Conservation (phyloP, 2,888 invertebrate genomes). For the Pterobdella sp. region DNA sequence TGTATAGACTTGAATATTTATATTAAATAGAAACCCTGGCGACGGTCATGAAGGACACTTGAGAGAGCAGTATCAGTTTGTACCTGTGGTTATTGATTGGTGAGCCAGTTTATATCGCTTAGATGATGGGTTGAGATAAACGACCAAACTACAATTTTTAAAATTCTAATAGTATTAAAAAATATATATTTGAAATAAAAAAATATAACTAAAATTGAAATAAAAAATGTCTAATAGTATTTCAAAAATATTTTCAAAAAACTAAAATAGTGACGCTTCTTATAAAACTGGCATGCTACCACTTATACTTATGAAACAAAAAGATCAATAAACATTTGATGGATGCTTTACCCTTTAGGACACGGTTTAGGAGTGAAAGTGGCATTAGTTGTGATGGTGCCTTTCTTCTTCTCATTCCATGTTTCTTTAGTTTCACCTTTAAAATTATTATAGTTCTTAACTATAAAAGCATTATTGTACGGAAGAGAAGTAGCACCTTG, state of each 20-base stretch:
- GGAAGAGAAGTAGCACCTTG: constrained; percentile 41
- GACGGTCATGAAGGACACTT: constrained; percentile 49
- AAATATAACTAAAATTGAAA: constrained; percentile 12
- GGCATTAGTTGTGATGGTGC: constrained; percentile 50
- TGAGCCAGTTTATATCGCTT: too few relatives aligned
- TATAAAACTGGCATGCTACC: neutral
- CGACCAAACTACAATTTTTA: too few relatives aligned
- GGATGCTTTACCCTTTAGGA: constrained; percentile 43
- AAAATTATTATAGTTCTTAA: neutral
- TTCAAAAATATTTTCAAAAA: neutral
- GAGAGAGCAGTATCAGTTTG: constrained; percentile 50
- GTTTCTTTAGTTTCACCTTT: constrained; percentile 36
- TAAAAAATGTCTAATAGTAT: neutral
- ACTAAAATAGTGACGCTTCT: neutral
- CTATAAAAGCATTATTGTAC: neutral
- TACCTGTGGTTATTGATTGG: constrained; percentile 43
- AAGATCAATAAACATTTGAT: neutral
- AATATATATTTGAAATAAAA: too few relatives aligned
- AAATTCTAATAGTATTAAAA: too few relatives aligned
- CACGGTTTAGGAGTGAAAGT: constrained; percentile 46
- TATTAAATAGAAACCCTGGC: too few relatives aligned
- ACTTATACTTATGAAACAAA: too few relatives aligned
- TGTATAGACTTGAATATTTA: too few relatives aligned
- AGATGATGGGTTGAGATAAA: too few relatives aligned
- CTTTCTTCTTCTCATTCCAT: constrained; percentile 36